Percentiles rank a stretch among this genome's conserved stretches.
Conservation (phyloP, 2,113 vertebrate genomes). For the Pygoscelis adeliae region DNA sequence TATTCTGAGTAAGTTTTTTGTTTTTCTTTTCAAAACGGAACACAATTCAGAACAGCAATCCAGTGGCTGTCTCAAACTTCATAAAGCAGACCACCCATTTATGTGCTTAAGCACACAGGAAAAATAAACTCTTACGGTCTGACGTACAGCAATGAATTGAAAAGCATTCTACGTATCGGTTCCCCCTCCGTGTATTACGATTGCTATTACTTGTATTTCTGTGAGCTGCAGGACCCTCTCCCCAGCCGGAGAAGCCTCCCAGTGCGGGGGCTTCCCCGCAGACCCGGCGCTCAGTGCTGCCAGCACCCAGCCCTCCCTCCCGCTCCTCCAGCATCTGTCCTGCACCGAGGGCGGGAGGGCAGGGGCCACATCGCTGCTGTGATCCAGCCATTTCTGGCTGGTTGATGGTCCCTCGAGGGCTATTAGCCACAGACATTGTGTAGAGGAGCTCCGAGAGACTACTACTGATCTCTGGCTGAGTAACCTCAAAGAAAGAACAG, state of each 20-base stretch:
- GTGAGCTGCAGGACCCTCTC: not conserved
- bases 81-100: not conserved
- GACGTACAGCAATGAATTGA: not conserved
- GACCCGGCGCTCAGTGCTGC: accelerated
- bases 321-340: not conserved
- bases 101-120: not conserved
- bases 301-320: not conserved
- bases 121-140: not conserved
- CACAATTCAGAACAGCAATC: not conserved
- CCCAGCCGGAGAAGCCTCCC: not conserved
- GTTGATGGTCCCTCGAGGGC: not conserved
- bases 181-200: not conserved
- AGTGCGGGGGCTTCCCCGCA: accelerated
- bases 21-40: not conserved
- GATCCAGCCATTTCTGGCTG: not conserved
- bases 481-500: not conserved
- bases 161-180: not conserved
- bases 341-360: not conserved
- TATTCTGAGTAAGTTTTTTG: not conserved
- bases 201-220: not conserved
- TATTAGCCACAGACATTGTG: not conserved
- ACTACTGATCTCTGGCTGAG: not conserved
- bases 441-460: not conserved
- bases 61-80: not conserved
- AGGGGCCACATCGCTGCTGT: too few relatives aligned